These are phyloP conservation scores for Leptestheria dahalacensis DNA, from an alignment of 1,140 invertebrate genomes.

Conservation along the genomic window DNA sequence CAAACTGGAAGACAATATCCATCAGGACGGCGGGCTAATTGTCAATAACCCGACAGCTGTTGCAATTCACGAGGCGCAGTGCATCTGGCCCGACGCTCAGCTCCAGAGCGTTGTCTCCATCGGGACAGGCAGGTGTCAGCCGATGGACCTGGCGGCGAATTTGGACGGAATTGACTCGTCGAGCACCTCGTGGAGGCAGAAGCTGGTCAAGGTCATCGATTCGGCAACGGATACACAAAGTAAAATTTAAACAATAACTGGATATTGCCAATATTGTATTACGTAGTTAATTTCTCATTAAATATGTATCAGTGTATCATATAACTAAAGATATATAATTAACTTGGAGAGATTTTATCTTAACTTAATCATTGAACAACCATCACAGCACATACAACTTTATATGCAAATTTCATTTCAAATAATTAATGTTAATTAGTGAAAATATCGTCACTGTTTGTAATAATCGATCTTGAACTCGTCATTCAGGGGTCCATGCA, in stretches of 20 bases:
- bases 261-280: no score
- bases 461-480: no score
- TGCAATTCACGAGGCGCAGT: conserved; percentile 70
- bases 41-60: conserved; percentile 83
- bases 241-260: conserved; percentile 27
- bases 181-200: conserved; percentile 49
- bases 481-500: conserved; percentile 64
- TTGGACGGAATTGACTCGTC: conserved; percentile 20
- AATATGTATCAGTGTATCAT: no score
- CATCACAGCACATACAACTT: no score
- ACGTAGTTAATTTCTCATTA: no score
- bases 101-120: conserved; percentile 77
- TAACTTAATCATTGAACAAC: no score
- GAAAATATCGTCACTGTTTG: no score
- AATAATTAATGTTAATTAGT: no score
- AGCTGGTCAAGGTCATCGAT: conserved; percentile 69
- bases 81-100: conserved; percentile 62
- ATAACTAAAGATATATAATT: no score
- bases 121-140: conserved; percentile 55
- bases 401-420: no score
- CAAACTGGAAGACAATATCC: conserved; percentile 51
- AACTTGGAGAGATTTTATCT: no score
- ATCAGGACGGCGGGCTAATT: conserved; percentile 76
- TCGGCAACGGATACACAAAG: conserved; percentile 82
- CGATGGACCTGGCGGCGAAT: conserved; percentile 20